A percentile compares a stretch with the other conserved stretches of the same genome.
phyloP scores from a whole-genome alignment of 2,888 invertebrate species.

The Acanthosoma haemorrhoidale region DNA sequence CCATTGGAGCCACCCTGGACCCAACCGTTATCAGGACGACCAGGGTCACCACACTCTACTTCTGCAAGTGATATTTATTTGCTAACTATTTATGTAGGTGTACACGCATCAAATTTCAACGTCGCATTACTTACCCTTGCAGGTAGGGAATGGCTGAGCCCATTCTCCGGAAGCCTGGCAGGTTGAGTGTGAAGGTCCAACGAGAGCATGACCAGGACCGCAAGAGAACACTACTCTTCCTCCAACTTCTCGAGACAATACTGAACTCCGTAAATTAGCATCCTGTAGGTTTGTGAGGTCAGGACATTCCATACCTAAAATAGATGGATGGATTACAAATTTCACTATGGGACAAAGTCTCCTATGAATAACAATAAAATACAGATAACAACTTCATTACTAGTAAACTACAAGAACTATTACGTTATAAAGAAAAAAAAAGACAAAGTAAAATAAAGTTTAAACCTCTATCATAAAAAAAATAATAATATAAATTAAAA shows the following conservation, averaged over 20 bases:
- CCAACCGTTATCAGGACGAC: slow-evolving; percentile 70
- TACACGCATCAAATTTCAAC: not conserved
- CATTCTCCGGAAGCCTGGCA: slow-evolving; percentile 74
- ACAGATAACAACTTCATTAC: no score
- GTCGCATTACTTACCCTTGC: slow-evolving; percentile 55
- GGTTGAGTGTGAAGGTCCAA: slow-evolving; percentile 67
- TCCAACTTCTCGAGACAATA: slow-evolving; percentile 73
- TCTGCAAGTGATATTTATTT: slow-evolving; percentile 51
- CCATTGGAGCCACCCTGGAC: slow-evolving; percentile 65
- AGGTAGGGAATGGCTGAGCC: slow-evolving; percentile 70
- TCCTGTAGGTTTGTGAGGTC: slow-evolving; percentile 58
- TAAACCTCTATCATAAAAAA: no score
- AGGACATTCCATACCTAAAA: slow-evolving; percentile 71
- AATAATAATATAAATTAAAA: no score
- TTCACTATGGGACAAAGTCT: no score
- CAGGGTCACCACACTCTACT: slow-evolving; percentile 58
- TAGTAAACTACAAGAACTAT: no score
- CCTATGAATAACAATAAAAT: no score
- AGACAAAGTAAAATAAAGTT: no score
- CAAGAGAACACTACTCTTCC: slow-evolving; percentile 76
- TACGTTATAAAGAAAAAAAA: no score
- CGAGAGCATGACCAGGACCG: slow-evolving; percentile 62
- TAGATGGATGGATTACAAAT: no score
- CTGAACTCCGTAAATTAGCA: slow-evolving; percentile 62
- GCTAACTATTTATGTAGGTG: not conserved